Base-by-base conservation (phyloP, 2,888 invertebrate species). In the Andricus quercusramuli region DNA sequence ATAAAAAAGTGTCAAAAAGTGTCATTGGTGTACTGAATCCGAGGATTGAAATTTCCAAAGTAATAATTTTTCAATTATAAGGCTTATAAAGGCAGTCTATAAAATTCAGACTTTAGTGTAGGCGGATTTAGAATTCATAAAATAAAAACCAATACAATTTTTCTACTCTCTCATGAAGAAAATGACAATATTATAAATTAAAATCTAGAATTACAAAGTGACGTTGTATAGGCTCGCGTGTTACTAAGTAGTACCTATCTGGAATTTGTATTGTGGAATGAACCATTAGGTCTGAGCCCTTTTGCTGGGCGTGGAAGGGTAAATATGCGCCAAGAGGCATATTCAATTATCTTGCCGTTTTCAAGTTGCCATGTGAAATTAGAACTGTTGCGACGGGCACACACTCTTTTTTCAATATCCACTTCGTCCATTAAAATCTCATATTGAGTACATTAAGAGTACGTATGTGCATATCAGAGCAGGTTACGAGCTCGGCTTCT, bases 401-500 rank as follows among this genome's bases (percentile, higher is more conserved):
- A 25, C 32, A 32, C 32, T 32, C 13, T 74, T 68, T 78, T 68
- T 78, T 51, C 41, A 78, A 56, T 78, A 44, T 51, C 25, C n/a
- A 11, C 66, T 32, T 22, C 76, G 22, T 79, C 47, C 79, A 66
- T 80, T 65, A 78, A 77, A 79, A 78, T 80, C 79, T 80, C 77
- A 77, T 78, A 79, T 64, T 77, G 76, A 80, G 81, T 56, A 70
- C 29, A 51, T 29, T 47, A 41, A 32, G 51, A 44, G 32, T 41
- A 22, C 32, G 29, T 51, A 29, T 70, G 70, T 80, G 80, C 79
- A 80, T 80, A 82, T 84, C 82, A 82, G 82, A 82, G 81, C 79
- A 67, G 76, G 79, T 85, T 80, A 83, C 79, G 80, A 82, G 80
- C 81, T 82, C 80, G 79, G 79, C 64, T 83, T 84, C 83, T 79